A percentile compares a stretch with the other conserved stretches of the same genome.
phyloP scores from a whole-genome alignment of 2,113 vertebrate genomes.

The Salvelinus namaycush region DNA sequence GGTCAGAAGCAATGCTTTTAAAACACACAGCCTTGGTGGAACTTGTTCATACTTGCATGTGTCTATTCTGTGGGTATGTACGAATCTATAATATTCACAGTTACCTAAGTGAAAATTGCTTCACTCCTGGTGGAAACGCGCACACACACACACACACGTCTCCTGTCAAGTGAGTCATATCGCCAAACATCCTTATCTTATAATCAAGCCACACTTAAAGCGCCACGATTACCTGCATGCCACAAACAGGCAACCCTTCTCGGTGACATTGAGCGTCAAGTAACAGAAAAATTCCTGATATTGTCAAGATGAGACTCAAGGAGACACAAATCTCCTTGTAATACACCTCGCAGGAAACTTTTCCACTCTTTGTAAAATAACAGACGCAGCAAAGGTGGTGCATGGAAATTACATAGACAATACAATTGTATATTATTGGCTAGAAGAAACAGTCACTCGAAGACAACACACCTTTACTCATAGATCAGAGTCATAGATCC shows the following conservation, averaged over 20 bases:
- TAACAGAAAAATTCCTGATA: constrained; percentile 21
- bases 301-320: neutral
- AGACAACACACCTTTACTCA: too few relatives aligned
- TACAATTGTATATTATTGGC: neutral
- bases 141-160: too few relatives aligned
- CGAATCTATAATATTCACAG: too few relatives aligned
- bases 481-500: too few relatives aligned
- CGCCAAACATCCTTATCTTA: constrained; percentile 42
- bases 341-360: neutral
- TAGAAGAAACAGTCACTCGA: too few relatives aligned
- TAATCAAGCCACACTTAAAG: constrained; percentile 23
- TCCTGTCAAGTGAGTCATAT: constrained; percentile 48
- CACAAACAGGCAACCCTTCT: neutral
- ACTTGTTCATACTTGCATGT: too few relatives aligned
- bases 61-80: too few relatives aligned
- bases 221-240: neutral
- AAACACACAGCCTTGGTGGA: too few relatives aligned
- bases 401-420: too few relatives aligned
- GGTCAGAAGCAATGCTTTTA: too few relatives aligned
- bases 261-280: constrained; percentile 25
- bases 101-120: too few relatives aligned
- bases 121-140: too few relatives aligned
- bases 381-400: neutral
- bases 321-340: neutral
- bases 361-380: neutral